phyloP scores from a whole-genome alignment of 2,113 vertebrate species.

The Boulengeromyrus knoepffleri region DNA sequence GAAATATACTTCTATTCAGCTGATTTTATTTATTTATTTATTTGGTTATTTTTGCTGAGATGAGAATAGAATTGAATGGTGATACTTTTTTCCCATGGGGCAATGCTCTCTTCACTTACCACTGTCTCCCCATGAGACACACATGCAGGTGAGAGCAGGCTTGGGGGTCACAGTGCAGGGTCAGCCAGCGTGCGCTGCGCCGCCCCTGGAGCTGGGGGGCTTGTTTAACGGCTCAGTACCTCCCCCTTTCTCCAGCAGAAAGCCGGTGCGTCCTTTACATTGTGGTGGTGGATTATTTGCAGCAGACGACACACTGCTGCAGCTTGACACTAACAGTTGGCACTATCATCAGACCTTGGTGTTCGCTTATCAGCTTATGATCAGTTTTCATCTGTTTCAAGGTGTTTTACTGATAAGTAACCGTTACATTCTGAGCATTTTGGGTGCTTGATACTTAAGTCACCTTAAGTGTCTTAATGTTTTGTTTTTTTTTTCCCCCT shows the following conservation, averaged over 20 bases:
- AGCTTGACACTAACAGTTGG: background rate
- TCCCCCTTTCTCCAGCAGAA: background rate
- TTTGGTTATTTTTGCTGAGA: background rate
- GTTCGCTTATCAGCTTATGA: background rate
- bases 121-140: background rate
- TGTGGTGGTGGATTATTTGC: background rate
- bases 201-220: too few species aligned
- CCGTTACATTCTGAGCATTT: background rate
- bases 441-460: background rate
- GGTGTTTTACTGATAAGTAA: background rate
- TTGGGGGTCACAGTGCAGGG: too few species aligned
- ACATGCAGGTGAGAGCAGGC: background rate
- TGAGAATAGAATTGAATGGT: background rate
- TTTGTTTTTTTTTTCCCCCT: background rate
- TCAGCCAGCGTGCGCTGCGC: too few species aligned
- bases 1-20: background rate
- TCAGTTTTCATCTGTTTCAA: background rate
- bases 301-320: background rate
- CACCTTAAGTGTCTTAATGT: background rate
- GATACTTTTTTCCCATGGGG: background rate
- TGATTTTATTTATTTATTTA: background rate
- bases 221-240: too few species aligned
- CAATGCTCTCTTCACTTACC: background rate
- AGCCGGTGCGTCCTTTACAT: background rate
- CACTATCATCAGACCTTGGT: background rate